Evolutionary conservation across 2,797 vertebrate genomes (phyloP).

Genomic region (Malurus leucopterus): DNA sequence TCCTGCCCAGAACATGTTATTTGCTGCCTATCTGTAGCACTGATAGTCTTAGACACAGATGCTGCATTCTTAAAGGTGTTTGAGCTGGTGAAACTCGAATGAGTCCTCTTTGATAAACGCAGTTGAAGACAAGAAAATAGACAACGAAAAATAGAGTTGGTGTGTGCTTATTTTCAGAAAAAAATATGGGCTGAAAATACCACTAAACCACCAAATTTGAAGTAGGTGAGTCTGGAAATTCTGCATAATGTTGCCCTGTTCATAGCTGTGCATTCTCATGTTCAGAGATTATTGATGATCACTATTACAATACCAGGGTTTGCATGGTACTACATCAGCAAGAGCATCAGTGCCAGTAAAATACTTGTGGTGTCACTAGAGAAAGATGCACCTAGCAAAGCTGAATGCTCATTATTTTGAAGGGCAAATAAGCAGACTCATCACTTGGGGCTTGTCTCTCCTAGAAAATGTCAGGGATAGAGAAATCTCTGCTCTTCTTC

Average conservation of each 20-base stretch:
- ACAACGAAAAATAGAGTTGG: neutral
- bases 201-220: neutral
- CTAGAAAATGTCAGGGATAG: neutral
- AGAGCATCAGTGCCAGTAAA: neutral
- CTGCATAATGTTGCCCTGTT: neutral
- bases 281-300: neutral
- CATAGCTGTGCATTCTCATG: neutral
- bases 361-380: neutral
- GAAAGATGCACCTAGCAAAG: neutral
- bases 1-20: neutral
- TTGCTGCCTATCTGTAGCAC: rapidly evolving
- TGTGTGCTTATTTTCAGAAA: neutral
- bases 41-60: neutral
- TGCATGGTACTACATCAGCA: neutral
- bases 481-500: neutral
- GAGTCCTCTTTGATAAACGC: neutral
- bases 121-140: neutral
- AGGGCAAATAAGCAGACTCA: neutral
- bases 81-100: neutral
- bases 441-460: neutral
- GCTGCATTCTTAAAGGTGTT: neutral
- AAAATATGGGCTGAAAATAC: neutral
- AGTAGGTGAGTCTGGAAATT: neutral
- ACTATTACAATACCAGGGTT: neutral
- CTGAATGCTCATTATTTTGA: neutral